Evolutionary conservation across 2,888 invertebrate genomes (phyloP).

Genomic region (Dexiosoma caninum): DNA sequence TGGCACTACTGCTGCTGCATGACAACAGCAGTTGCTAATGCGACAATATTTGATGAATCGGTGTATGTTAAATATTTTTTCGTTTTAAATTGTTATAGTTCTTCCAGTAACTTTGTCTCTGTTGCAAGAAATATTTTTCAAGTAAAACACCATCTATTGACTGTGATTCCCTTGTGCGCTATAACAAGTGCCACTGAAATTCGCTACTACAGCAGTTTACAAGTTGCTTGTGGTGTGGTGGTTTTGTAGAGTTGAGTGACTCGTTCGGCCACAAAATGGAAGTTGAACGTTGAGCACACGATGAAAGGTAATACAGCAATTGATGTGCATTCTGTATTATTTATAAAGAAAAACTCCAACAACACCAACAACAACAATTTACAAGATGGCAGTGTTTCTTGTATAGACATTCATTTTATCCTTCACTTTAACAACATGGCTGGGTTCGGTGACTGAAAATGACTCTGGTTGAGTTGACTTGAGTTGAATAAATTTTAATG

Average conservation of each 20-base stretch:
- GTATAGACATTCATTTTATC: background rate
- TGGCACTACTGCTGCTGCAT: too few relatives aligned
- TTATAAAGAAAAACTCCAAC: constrained; percentile 22
- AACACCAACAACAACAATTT: background rate
- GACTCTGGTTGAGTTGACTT: constrained; percentile 15
- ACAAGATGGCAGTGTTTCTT: background rate
- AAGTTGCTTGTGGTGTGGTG: background rate
- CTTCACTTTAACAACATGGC: constrained; percentile 9
- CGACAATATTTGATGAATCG: too few relatives aligned
- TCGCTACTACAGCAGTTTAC: background rate
- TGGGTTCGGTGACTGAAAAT: constrained; percentile 1
- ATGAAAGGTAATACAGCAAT: background rate
- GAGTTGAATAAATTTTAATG: constrained; percentile 27
- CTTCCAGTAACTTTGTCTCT: background rate
- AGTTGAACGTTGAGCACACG: background rate
- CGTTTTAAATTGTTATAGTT: too few relatives aligned
- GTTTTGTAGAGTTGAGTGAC: background rate
- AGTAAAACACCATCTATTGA: constrained; percentile 1
- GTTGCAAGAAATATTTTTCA: background rate
- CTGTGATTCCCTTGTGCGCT: constrained; percentile 18
- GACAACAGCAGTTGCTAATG: too few relatives aligned
- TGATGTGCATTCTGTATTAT: background rate
- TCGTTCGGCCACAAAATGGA: background rate
- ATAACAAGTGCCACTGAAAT: too few relatives aligned
- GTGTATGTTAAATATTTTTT: too few relatives aligned